Evolutionary conservation across 2,888 invertebrate species (phyloP), one percentile per base, ranked within the genome.

Genomic region (Pristionchus exspectatus): DNA sequence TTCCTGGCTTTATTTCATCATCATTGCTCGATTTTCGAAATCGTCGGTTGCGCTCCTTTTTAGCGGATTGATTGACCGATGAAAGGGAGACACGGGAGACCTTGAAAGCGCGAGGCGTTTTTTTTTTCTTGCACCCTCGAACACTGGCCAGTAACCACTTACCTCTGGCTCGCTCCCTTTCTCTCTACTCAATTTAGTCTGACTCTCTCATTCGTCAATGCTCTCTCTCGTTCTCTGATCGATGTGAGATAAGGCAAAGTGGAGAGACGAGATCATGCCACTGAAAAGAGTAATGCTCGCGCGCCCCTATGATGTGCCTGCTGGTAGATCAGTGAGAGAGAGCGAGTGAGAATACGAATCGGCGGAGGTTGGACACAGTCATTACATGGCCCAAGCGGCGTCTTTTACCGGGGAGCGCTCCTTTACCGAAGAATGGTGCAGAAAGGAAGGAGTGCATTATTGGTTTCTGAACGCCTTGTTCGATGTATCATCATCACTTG

Each of bases 61-160:
- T 18, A 59, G 59, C 18, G 59, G 63, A 63, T 63, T 63, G 10
- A 24, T 24, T 81, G 81, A 54, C 50, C 50, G 81, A 81, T 81
- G 81, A 81, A 81, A 74, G 72, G 33, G 44, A 50, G 44, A 21
- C 38, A 38, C 38, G 74, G 18, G 77, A 77, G 81, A n/a, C 81
- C 81, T 81, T 81, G 81, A 81, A n/a, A 44, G 18, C 12, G 72
- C 30, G 81, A 81, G 81, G 0, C 59, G 5, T 50, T 59, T 85
- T 85, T 59, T 59, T 72, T 56, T 7, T 27, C 4, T 7, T 56
- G 16, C 33, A 1, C 21, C 24, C 33, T 5, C 44, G 12, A 81
- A n/a, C 50, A 24, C 81, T 44, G 33, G 44, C 21, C 59, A 59
- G 56, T 24, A 85, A 21, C 84, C 59, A 56, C 54, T 85, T 59